Conservation (phyloP, 2,113 vertebrate species). For the Macroglossus sobrinus region DNA sequence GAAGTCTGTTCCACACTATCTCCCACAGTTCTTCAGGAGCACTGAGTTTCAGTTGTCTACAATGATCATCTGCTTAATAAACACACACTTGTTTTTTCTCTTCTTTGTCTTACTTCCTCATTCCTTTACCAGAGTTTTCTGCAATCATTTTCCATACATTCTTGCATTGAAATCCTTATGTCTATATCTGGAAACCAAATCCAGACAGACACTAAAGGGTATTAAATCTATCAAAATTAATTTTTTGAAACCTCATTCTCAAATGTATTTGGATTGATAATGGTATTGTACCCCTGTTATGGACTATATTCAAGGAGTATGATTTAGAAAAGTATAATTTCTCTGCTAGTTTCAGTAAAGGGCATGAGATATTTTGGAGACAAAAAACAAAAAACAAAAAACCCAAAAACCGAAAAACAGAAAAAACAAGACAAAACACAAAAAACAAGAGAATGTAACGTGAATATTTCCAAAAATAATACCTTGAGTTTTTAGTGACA, state of each 20-base stretch:
- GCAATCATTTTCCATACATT: background rate
- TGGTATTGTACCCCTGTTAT: background rate
- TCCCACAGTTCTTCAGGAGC: background rate
- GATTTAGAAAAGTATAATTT: background rate
- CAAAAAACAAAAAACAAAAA: background rate
- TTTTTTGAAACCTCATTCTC: background rate
- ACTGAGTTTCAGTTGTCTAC: background rate
- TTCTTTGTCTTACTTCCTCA: background rate
- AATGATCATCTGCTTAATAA: background rate
- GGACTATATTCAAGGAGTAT: background rate
- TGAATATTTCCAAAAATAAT: slow-evolving; percentile 69
- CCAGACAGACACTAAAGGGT: background rate
- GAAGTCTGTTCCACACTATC: rapidly evolving
- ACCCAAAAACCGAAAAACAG: background rate
- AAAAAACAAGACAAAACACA: background rate
- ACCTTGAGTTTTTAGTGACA: slow-evolving; percentile 70
- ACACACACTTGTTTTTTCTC: background rate
- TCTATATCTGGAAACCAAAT: background rate
- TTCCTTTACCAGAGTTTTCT: background rate
- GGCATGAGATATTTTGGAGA: slow-evolving; percentile 47
- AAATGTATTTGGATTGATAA: background rate
- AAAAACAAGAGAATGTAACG: slow-evolving; percentile 10
- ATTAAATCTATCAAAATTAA: background rate
- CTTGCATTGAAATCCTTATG: background rate
- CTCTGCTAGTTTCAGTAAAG: slow-evolving; percentile 50